Base-by-base conservation (phyloP, 2,888 invertebrate genomes). In the Trachelus troglodyta region DNA sequence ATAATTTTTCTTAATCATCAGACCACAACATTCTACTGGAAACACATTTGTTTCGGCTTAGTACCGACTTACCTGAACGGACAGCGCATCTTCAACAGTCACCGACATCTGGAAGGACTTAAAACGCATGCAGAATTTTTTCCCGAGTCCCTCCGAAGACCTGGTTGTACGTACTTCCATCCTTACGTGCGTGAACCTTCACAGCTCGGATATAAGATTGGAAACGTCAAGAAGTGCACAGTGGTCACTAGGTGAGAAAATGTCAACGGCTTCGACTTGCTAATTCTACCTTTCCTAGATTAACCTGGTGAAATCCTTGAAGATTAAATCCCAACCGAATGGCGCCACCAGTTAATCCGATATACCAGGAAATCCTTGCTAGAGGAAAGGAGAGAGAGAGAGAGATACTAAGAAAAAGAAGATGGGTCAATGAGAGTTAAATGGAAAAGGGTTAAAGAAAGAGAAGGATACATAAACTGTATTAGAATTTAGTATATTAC, bases 51-150 rank as follows among this genome's bases (percentile, higher is more conserved):
- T 85, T 85, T 85, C 82, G 83, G 85, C 84, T 87, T 85, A 87
- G 33, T 75, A 71, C 33, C 74, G 68, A 56, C 11, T 69, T 73
- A 74, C 74, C 76, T 78, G 75, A 40, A 12, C 74, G 74, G 69
- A 33, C 40, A 40, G 33, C n/a, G 15, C 73, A 56, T 78, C 71
- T 34, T 71, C 71, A 9, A 34, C 71, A 71, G 34, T 71, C 71
- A 31, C 15, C 71, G 79, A 84, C 89, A 90, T 89, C 89, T 90
- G 89, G 89, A 89, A 89, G 80, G 89, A 87, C 89, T 90, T 89
- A 89, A 84, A 86, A 85, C 81, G 79, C 78, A 75, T 73, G 74
- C 78, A 80, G 34, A 71, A 71, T 33, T 34, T 71, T 71, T 34
- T 31, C 34, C 74, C 35, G 74, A n/a, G 37, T 11, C 74, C 12